phyloP scores from a whole-genome alignment of 2,888 invertebrate genomes.

The Campoletis raptor region DNA sequence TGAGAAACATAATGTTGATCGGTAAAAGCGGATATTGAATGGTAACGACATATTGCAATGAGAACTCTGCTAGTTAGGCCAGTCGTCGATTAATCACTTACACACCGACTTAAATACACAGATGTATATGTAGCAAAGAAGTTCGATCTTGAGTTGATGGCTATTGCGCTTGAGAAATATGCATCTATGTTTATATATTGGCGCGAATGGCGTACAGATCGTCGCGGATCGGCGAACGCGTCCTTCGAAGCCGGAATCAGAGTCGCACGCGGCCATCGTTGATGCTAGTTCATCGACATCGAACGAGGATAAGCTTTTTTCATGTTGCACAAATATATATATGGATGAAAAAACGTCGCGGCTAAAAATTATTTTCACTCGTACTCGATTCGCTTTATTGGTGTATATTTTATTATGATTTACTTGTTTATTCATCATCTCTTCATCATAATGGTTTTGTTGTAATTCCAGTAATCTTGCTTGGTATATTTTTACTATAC shows the following conservation, averaged over 20 bases:
- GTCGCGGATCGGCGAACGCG: conserved; percentile 81
- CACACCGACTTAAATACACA: not conserved
- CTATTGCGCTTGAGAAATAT: conserved; percentile 57
- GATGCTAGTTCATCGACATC: conserved; percentile 81
- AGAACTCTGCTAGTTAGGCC: conserved; percentile 33
- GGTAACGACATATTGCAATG: conserved; percentile 18
- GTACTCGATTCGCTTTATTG: not conserved
- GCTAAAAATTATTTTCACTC: not conserved
- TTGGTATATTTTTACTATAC: not conserved
- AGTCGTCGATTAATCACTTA: not conserved
- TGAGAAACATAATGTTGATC: conserved; percentile 8
- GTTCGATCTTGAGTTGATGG: conserved; percentile 46
- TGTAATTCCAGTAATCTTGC: not conserved
- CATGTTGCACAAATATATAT: conserved; percentile 21
- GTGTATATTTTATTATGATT: conserved; percentile 24
- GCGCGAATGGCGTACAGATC: conserved; percentile 61
- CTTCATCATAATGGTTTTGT: conserved; percentile 13
- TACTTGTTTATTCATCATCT: not conserved
- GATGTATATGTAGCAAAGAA: conserved; percentile 16
- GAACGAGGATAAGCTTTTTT: conserved; percentile 80
- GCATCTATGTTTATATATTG: conserved; percentile 16
- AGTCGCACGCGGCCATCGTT: conserved; percentile 54
- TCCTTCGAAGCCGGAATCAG: conserved; percentile 83
- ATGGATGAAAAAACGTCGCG: conserved; percentile 29
- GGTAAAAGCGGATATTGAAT: conserved; percentile 51